Percentiles rank a stretch among this genome's conserved stretches.
These are phyloP conservation scores for Holothuria glaberrima DNA, from an alignment of 35 echinoderm and acorn worm species.

Conservation along the genomic window DNA sequence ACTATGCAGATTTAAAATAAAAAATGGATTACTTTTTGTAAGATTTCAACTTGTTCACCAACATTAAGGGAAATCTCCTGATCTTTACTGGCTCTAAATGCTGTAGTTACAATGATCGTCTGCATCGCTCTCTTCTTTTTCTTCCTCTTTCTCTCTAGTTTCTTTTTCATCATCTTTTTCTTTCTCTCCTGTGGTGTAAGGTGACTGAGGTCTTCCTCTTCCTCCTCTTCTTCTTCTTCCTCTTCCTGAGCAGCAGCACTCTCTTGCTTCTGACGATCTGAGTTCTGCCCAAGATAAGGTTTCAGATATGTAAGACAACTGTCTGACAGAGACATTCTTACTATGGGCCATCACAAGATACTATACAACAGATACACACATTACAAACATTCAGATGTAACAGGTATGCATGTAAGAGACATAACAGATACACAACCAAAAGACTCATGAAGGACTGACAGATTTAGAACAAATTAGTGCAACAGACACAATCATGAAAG, in stretches of 20 bases:
- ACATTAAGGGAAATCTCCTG: slow-evolving; percentile 85
- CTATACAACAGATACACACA: too few relatives aligned
- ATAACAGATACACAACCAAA: too few relatives aligned
- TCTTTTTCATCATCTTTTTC: slow-evolving; percentile 83
- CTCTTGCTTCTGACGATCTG: slow-evolving; percentile 5
- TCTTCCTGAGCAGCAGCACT: slow-evolving; percentile 39
- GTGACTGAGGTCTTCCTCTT: slow-evolving; percentile 70
- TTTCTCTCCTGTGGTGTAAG: slow-evolving; percentile 82
- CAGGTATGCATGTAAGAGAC: too few relatives aligned
- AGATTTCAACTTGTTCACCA: slow-evolving; percentile 68
- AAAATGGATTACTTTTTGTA: slow-evolving; percentile 57
- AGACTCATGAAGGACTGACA: too few relatives aligned
- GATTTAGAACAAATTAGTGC: too few relatives aligned
- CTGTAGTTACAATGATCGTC: slow-evolving; percentile 84
- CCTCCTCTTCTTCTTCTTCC: slow-evolving; percentile 57
- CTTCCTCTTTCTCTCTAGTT: slow-evolving; percentile 74
- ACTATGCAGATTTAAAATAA: background rate
- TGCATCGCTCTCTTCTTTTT: slow-evolving; percentile 75
- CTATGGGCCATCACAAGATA: too few relatives aligned
- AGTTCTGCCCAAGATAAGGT: too few relatives aligned
- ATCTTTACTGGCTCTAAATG: slow-evolving; percentile 82
- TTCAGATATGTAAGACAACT: too few relatives aligned
- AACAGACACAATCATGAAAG: too few relatives aligned
- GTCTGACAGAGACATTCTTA: too few relatives aligned
- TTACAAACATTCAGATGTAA: too few relatives aligned